Evolutionary conservation across 64 coral and sea anemone species (phyloP), one percentile per base, ranked within the genome.

Genomic region (Anthopleura sola): DNA sequence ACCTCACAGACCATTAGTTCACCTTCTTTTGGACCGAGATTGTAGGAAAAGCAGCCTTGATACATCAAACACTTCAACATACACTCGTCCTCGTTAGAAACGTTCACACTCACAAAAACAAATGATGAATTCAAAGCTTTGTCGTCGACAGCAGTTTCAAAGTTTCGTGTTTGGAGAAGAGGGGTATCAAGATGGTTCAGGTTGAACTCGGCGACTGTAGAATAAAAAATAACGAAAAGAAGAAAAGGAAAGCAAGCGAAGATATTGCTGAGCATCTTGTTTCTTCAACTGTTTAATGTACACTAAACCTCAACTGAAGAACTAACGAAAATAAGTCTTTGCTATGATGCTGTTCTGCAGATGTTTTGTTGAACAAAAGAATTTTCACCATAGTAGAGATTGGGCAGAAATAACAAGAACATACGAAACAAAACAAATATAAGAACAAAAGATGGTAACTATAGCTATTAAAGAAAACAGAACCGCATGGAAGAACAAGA

Each of bases 21-120:
- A 8, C 66, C 31, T 71, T 71, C 9, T 34, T 34, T 71, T 71
- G 66, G 66, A 17, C n/a, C 66, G 20, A 71, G 29, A 34, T 71
- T 71, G 66, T 71, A 71, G 14, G 66, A 71, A 71, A 33, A 71
- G 28, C 66, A 71, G 26, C 13, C 66, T 71, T 34, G n/a, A 17
- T 32, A 71, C 66, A 71, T 0, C 10, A 71, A 71, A 34, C 66
- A 71, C 66, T 71, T 71, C 6, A 32, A 15, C 29, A 71, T 71
- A 34, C 66, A 71, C 10, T 71, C 66, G 10, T 71, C 26, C 66
- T 71, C 66, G 29, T 31, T 34, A 20, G 66, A 13, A 71, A 71
- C 66, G 29, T 71, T 71, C 15, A 71, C n/a, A 71, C 66, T 71
- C 66, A 71, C 13, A 18, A 71, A 71, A 31, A 71, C 66, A 71